A percentile compares a stretch with the other conserved stretches of the same genome.
Evolutionary conservation across 2,797 vertebrate genomes (phyloP).

Genomic region (Parambassis ranga): DNA sequence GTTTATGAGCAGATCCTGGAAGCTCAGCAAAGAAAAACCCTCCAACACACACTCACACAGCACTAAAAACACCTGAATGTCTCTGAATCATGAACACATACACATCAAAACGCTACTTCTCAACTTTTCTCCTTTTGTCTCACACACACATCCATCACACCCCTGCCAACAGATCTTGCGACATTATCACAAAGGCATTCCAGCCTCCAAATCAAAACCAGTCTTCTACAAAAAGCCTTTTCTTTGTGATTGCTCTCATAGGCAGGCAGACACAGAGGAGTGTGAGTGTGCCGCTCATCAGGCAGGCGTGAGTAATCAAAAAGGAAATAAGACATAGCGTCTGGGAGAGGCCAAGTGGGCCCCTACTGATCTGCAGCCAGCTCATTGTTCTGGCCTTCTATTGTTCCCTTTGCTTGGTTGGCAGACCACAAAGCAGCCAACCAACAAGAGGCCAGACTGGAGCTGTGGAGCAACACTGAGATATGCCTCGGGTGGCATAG

Average conservation of each 20-base stretch:
- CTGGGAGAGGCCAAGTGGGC: conserved; percentile 54
- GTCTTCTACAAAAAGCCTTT: conserved; percentile 59
- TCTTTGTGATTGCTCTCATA: conserved; percentile 54
- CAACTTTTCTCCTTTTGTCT: conserved; percentile 5
- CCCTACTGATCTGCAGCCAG: conserved; percentile 70
- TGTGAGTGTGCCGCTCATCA: conserved; percentile 63
- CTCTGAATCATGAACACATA: conserved; percentile 22
- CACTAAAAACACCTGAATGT: conserved; percentile 38
- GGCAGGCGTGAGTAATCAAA: conserved; percentile 75
- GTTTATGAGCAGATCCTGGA: conserved; percentile 69
- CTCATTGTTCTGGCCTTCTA: conserved; percentile 65
- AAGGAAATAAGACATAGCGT: conserved; percentile 75
- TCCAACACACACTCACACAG: conserved; percentile 2
- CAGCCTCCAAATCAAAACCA: conserved; percentile 75
- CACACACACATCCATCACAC: conserved; percentile 36
- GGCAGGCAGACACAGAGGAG: conserved; percentile 59
- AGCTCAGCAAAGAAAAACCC: conserved; percentile 28
- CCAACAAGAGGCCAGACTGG: conserved; percentile 5
- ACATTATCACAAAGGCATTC: conserved; percentile 70
- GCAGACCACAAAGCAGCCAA: conserved; percentile 41
- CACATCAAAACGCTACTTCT: neutral
- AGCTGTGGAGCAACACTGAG: neutral
- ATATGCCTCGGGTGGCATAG: neutral
- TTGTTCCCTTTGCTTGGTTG: conserved; percentile 63
- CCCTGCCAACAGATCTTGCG: conserved; percentile 45